These are phyloP conservation scores for Caenorhabditis sp. DNA, from an alignment of 2,888 invertebrate species.

Conservation along the genomic window DNA sequence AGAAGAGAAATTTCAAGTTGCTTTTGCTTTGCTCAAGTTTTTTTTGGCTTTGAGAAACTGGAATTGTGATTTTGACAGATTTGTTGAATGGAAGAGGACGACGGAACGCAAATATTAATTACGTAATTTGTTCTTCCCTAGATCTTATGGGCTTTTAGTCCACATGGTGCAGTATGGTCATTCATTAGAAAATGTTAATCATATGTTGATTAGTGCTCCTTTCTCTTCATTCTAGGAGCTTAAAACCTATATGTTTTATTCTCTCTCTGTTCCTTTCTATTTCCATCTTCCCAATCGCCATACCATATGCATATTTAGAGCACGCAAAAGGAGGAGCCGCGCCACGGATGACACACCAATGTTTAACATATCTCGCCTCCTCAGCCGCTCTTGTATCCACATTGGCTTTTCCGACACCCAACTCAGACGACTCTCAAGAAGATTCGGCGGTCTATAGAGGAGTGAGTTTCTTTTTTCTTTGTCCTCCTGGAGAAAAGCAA, in stretches of 20 bases:
- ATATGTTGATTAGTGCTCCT: too few relatives aligned
- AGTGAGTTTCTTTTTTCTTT: slow-evolving; percentile 36
- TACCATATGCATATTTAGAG: slow-evolving; percentile 3
- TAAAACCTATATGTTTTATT: neutral
- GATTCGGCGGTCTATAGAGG: slow-evolving; percentile 42
- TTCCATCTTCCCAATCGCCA: neutral
- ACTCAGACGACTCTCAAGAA: slow-evolving; percentile 54
- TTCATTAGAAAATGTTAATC: too few relatives aligned
- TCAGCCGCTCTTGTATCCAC: slow-evolving; percentile 61
- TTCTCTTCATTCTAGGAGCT: too few relatives aligned
- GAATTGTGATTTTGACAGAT: too few relatives aligned
- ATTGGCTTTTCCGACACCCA: slow-evolving; percentile 55
- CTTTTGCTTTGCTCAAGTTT: too few relatives aligned
- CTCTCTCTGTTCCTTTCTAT: neutral
- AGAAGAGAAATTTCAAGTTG: neutral
- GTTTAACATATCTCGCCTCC: slow-evolving; percentile 64
- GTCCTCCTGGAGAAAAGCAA: slow-evolving; percentile 1
- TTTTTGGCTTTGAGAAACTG: too few relatives aligned
- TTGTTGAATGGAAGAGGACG: too few relatives aligned
- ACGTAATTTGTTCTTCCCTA: too few relatives aligned
- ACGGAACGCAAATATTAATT: too few relatives aligned
- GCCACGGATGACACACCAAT: slow-evolving; percentile 58
- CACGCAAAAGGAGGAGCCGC: slow-evolving; percentile 35
- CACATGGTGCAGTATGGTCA: too few relatives aligned
- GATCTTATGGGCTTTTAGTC: too few relatives aligned